phyloP scores from a whole-genome alignment of 2,888 invertebrate species.

The Tryphoninae sp. region DNA sequence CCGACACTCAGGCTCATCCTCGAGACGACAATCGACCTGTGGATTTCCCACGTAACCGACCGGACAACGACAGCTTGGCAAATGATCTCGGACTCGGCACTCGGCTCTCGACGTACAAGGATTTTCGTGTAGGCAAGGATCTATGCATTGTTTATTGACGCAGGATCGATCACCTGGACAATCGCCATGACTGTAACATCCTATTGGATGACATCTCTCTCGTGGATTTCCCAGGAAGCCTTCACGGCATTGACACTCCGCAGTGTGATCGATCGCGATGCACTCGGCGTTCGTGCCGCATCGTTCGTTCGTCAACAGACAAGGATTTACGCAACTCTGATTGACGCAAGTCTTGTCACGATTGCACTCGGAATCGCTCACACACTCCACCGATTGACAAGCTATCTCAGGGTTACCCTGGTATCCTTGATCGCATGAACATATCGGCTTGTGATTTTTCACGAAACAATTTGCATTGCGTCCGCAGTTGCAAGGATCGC shows the following conservation, averaged over 20 bases:
- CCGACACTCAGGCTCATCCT: slow-evolving; percentile 89
- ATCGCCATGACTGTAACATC: slow-evolving; percentile 93
- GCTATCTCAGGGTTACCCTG: slow-evolving; percentile 93
- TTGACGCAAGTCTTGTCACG: slow-evolving; percentile 92
- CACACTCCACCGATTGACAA: slow-evolving; percentile 92
- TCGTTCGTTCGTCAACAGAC: slow-evolving; percentile 87
- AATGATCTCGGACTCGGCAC: slow-evolving; percentile 91
- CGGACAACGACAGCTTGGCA: slow-evolving; percentile 93
- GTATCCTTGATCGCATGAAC: slow-evolving; percentile 91
- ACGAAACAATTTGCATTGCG: slow-evolving; percentile 91
- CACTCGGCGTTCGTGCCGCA: slow-evolving; percentile 94
- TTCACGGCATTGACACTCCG: slow-evolving; percentile 90
- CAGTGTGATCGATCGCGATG: slow-evolving; percentile 87
- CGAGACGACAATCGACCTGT: slow-evolving; percentile 90
- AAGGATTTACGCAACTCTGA: slow-evolving; percentile 93
- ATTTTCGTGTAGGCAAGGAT: slow-evolving; percentile 91
- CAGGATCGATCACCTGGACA: slow-evolving; percentile 94
- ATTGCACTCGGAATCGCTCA: slow-evolving; percentile 91
- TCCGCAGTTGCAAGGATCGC: slow-evolving; percentile 94
- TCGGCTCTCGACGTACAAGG: slow-evolving; percentile 90
- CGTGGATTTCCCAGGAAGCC: slow-evolving; percentile 91
- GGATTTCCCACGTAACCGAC: slow-evolving; percentile 90
- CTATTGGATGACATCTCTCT: slow-evolving; percentile 89
- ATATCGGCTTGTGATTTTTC: slow-evolving; percentile 92
- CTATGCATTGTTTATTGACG: slow-evolving; percentile 91